phyloP scores from a whole-genome alignment of 1,140 invertebrate genomes.

The Gryon sp. region DNA sequence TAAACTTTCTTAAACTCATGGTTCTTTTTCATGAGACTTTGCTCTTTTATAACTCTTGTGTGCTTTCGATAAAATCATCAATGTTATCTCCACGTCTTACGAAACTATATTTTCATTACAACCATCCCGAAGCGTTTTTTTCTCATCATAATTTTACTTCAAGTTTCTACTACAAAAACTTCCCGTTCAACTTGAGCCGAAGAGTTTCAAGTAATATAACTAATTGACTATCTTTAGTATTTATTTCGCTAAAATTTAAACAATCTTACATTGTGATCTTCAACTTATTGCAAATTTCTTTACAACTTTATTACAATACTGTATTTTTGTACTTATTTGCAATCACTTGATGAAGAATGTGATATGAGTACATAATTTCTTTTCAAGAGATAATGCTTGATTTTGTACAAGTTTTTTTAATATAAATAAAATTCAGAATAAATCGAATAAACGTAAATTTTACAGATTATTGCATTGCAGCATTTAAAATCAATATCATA shows the following conservation, averaged over 20 bases:
- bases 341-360: too few species aligned
- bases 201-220: conserved; percentile 34
- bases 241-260: conserved; percentile 27
- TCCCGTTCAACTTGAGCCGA: conserved; percentile 27
- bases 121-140: conserved; percentile 18
- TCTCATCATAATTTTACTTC: conserved; percentile 41
- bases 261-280: conserved; percentile 24
- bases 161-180: conserved; percentile 34
- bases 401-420: too few species aligned
- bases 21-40: conserved; percentile 46
- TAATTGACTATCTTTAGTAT: conserved; percentile 36
- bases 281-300: neutral
- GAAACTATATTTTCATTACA: conserved; percentile 56
- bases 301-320: neutral
- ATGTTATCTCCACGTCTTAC: conserved; percentile 50
- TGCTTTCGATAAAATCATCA: conserved; percentile 56
- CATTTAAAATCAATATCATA: conserved; percentile 39
- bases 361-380: too few species aligned
- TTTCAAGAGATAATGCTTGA: too few species aligned
- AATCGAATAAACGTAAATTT: too few species aligned
- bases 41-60: conserved; percentile 41
- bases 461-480: too few species aligned
- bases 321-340: too few species aligned
- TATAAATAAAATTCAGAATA: too few species aligned
- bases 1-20: conserved; percentile 37